Conservation (phyloP, 2,113 vertebrate species). For the Corythornis cristatus region DNA sequence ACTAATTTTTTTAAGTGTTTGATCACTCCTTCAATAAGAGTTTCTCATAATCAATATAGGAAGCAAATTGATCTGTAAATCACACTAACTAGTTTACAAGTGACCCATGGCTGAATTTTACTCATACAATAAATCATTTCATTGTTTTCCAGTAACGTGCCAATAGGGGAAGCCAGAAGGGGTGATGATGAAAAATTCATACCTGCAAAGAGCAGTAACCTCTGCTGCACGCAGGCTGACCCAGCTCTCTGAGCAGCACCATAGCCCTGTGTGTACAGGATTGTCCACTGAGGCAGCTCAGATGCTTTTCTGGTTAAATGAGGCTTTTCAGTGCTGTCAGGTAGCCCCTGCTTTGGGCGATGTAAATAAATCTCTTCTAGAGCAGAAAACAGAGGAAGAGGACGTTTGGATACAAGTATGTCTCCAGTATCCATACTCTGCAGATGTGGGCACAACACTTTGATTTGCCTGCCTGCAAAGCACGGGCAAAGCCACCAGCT, state of each 20-base stretch:
- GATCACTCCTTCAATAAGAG: not conserved
- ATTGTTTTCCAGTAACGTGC: not conserved
- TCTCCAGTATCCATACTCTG: not conserved
- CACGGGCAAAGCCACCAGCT: not conserved
- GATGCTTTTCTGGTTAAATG: not conserved
- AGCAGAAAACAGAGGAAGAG: not conserved
- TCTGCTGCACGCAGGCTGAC: not conserved
- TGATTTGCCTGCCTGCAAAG: not conserved
- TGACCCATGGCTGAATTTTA: conserved; percentile 32
- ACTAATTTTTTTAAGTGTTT: not conserved
- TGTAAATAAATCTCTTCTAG: not conserved
- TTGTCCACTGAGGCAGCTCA: not conserved
- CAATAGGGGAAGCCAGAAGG: not conserved
- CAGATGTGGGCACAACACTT: not conserved
- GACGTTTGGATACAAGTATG: not conserved
- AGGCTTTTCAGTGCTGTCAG: not conserved
- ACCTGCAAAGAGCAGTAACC: not conserved
- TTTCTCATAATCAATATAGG: conserved; percentile 24
- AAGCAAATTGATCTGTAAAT: conserved; percentile 50
- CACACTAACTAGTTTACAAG: conserved; percentile 37
- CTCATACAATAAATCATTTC: not conserved
- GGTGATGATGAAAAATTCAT: conserved; percentile 7
- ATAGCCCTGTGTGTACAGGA: rapidly evolving
- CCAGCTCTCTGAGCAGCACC: not conserved
- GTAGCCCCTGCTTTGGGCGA: not conserved